phyloP scores from a whole-genome alignment of 2,797 vertebrate species.

The Tenualosa ilisha region DNA sequence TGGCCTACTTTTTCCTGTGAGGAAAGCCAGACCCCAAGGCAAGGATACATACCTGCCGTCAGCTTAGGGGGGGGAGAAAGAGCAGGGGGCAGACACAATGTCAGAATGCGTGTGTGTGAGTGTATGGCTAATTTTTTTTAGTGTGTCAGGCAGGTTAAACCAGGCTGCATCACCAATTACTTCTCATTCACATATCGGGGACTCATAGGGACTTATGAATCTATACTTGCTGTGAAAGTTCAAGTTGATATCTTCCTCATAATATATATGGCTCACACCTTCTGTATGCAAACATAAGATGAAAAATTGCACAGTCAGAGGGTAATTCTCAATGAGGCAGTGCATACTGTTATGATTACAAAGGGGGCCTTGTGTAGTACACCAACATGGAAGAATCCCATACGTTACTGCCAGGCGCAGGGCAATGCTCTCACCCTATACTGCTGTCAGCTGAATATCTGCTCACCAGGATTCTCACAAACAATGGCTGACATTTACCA shows the following conservation, averaged over 20 bases:
- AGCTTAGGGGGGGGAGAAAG: background rate
- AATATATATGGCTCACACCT: background rate
- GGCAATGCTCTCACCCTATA: background rate
- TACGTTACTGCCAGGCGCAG: background rate
- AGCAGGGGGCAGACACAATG: background rate
- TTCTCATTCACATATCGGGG: background rate
- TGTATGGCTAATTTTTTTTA: background rate
- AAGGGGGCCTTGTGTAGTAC: background rate
- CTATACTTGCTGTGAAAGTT: background rate
- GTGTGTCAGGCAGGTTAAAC: background rate
- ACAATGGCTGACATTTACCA: constrained; percentile 16
- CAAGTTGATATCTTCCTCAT: background rate
- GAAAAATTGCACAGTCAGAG: background rate
- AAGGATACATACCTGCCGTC: background rate
- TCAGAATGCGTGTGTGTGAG: background rate
- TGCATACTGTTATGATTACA: background rate
- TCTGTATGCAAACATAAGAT: background rate
- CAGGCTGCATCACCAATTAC: background rate
- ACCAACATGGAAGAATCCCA: background rate
- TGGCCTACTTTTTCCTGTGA: constrained; percentile 7
- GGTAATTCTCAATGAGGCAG: background rate
- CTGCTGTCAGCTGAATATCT: constrained; percentile 1
- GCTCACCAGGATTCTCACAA: background rate
- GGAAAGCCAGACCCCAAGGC: background rate
- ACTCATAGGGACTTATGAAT: background rate